Evolutionary conservation across 2,888 invertebrate species (phyloP).

Genomic region (Atethmia centrago): DNA sequence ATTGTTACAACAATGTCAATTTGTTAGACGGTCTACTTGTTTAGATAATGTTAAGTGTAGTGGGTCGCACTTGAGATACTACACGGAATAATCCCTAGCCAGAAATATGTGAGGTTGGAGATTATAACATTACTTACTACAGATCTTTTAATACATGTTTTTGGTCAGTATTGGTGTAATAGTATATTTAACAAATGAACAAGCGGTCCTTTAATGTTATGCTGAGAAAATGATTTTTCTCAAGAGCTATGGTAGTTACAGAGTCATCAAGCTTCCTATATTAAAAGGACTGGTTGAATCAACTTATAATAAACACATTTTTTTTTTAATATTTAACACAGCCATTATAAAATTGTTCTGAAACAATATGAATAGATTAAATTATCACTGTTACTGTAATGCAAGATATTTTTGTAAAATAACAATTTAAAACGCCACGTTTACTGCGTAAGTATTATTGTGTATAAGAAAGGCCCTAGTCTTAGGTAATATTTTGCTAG

Average conservation of each 20-base stretch:
- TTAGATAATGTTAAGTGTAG: slow-evolving; percentile 44
- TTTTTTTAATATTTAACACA: slow-evolving; percentile 37
- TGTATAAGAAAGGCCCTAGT: slow-evolving; percentile 84
- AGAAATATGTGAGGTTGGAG: not conserved
- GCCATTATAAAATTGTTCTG: slow-evolving; percentile 60
- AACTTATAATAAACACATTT: slow-evolving; percentile 28
- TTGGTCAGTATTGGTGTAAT: slow-evolving; percentile 20
- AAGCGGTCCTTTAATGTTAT: not conserved
- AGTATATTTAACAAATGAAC: slow-evolving; percentile 28
- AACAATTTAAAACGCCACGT: slow-evolving; percentile 61
- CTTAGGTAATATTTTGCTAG: slow-evolving; percentile 85
- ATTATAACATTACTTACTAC: slow-evolving; percentile 10
- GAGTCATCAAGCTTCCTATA: not conserved
- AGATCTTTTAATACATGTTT: slow-evolving; percentile 33
- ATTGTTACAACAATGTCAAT: slow-evolving; percentile 74
- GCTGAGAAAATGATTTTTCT: not conserved
- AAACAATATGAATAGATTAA: slow-evolving; percentile 65
- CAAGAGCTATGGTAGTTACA: not conserved
- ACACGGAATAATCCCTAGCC: slow-evolving; percentile 15
- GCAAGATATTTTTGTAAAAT: slow-evolving; percentile 80
- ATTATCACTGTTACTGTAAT: slow-evolving; percentile 76
- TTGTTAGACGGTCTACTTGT: slow-evolving; percentile 64
- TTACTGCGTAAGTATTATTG: slow-evolving; percentile 80
- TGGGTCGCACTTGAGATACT: slow-evolving; percentile 36
- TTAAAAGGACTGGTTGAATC: not conserved